Conservation (phyloP, 2,797 vertebrate genomes). For the Ctenopoma kingsleyae region DNA sequence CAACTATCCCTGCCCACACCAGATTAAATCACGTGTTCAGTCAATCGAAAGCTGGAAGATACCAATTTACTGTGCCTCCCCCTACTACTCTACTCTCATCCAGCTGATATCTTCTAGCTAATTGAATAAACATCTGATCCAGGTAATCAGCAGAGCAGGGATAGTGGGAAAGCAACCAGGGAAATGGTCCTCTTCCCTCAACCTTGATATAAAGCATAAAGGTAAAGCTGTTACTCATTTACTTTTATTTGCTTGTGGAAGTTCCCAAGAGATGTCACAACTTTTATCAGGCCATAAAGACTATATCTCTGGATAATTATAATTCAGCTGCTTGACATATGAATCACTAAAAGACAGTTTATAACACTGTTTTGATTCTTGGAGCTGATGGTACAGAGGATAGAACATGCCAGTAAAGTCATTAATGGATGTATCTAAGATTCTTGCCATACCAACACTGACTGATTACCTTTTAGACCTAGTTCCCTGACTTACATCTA, state of each 20-base stretch:
- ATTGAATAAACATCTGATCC: too few species aligned
- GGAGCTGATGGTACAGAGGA: background rate
- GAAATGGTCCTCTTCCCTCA: too few species aligned
- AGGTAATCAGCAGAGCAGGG: too few species aligned
- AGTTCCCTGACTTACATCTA: background rate
- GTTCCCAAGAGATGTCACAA: conserved; percentile 12
- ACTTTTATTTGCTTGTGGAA: conserved; percentile 36
- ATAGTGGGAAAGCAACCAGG: too few species aligned
- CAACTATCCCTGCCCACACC: too few species aligned
- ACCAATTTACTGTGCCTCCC: too few species aligned
- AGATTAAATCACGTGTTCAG: too few species aligned
- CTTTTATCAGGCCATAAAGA: conserved; percentile 50
- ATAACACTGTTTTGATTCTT: background rate
- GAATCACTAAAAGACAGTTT: background rate
- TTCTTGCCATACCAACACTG: background rate
- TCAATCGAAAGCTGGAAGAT: too few species aligned
- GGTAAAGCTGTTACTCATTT: conserved; percentile 34
- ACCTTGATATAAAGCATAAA: background rate
- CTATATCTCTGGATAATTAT: conserved; percentile 5
- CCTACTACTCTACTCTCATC: too few species aligned
- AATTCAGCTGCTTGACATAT: background rate
- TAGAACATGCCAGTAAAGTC: background rate
- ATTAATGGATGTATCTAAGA: background rate
- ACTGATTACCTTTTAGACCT: too few species aligned
- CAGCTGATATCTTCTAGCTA: too few species aligned